Percentiles rank a stretch among this genome's conserved stretches.
These are phyloP conservation scores for Drosophila nikananu DNA, from an alignment of 1,140 invertebrate genomes.

Conservation along the genomic window DNA sequence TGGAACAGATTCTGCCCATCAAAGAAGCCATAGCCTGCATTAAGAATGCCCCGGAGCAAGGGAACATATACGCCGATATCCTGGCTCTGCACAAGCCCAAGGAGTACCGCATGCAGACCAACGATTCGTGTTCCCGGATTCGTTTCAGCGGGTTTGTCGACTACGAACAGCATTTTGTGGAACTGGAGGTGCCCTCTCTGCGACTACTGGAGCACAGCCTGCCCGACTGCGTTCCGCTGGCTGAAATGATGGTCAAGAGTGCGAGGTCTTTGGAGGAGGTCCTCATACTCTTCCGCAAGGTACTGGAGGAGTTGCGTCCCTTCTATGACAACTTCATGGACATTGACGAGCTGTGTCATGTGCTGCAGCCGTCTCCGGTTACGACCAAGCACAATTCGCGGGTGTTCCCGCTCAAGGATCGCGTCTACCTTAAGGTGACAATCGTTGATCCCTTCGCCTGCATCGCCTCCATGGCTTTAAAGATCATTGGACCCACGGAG, in stretches of 20 bases:
- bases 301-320: conserved; percentile 66
- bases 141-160: conserved; percentile 62
- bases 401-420: conserved; percentile 69
- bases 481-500: conserved; percentile 76
- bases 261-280: conserved; percentile 29
- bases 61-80: conserved; percentile 66
- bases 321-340: conserved; percentile 75
- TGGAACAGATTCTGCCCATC: conserved; percentile 27
- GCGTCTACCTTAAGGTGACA: conserved; percentile 68
- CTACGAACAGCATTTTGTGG: conserved; percentile 63
- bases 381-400: conserved; percentile 72
- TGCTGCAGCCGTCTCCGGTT: conserved; percentile 67
- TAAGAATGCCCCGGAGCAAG: background rate
- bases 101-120: conserved; percentile 55
- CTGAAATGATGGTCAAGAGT: conserved; percentile 49
- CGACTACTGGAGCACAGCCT: conserved; percentile 66
- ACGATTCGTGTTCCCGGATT: conserved; percentile 50
- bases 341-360: conserved; percentile 79
- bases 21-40: background rate
- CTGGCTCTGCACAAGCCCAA: conserved; percentile 52
- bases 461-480: conserved; percentile 58
- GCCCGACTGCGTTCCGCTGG: conserved; percentile 58
- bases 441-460: conserved; percentile 71
- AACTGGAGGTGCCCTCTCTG: conserved; percentile 63
- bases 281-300: conserved; percentile 57